Base-by-base conservation (phyloP, 1,140 invertebrate genomes). In the Dreissena polymorpha region DNA sequence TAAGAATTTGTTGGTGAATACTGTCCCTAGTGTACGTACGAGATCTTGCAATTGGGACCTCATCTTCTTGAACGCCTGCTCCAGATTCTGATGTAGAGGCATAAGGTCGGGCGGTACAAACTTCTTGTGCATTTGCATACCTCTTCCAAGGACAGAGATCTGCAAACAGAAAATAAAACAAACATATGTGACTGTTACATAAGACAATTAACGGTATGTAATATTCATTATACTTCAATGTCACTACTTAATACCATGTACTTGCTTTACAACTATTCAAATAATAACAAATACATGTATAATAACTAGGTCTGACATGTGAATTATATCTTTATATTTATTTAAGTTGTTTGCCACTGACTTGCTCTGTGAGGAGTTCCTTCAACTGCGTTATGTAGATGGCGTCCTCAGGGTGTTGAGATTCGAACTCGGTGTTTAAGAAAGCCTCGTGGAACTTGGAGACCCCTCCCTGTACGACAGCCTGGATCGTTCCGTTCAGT, bases 31-130 rank as follows among this genome's bases (percentile, higher is more conserved):
- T 8, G 39, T 39, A 39, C 72, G 69, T 60, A 79, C 69, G 68
- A 73, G 65, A 25, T 91, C 86, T 27, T 95, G 95, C 0, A 97
- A 91, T 81, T 95, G 95, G 87, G 96, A 95, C 85, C 96, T 95
- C 57, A 98, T 93, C 86, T 97, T 96, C 0, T 94, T 95, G 87
- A 98, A 97, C 64, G 96, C 94, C 89, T 98, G 97, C n/a, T 97
- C 94, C 10, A 99, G 93, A 75, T 96, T 94, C 87, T 96, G 96
- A 87, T 99, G 97, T 39, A 99, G 90, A 0, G 97, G 97, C 83
- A 96, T 96, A 0, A 98, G 96, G 14, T 96, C 96, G 0, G 95
- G 89, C 0, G 97, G 96, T 2, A 96, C 97, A 55, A 98, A 93
- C 86, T 96, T 95, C 0, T 96, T 97, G 91, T 99, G 97, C 14